Conservation (phyloP, 2,888 invertebrate genomes). For the Synanthedon tipuliformis region DNA sequence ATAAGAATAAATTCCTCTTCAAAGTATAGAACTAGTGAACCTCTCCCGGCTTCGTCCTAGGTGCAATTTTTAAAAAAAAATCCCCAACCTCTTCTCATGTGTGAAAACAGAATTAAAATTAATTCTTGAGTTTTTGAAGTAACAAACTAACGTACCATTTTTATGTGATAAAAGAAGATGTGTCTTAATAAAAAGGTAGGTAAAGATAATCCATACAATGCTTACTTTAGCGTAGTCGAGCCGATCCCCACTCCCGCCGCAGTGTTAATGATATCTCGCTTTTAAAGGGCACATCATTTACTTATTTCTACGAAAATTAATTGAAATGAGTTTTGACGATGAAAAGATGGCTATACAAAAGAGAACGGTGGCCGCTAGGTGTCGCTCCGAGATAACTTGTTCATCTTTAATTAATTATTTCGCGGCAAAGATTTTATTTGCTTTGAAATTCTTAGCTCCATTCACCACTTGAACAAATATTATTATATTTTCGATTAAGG, state of each 20-base stretch:
- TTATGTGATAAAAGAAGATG: too few relatives aligned
- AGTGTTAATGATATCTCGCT: constrained; percentile 69
- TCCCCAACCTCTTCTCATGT: too few relatives aligned
- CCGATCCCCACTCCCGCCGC: constrained; percentile 21
- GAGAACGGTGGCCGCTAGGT: constrained; percentile 60
- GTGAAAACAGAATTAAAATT: too few relatives aligned
- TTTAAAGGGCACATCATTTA: constrained; percentile 67
- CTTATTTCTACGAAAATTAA: constrained; percentile 68
- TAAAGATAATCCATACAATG: constrained; percentile 6
- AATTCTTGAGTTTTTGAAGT: too few relatives aligned
- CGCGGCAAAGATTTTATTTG: constrained; percentile 55
- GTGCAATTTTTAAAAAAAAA: too few relatives aligned
- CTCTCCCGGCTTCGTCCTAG: too few relatives aligned
- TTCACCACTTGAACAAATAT: constrained; percentile 35
- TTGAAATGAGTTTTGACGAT: constrained; percentile 69
- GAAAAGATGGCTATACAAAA: constrained; percentile 66
- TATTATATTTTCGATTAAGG: constrained; percentile 42
- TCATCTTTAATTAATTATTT: constrained; percentile 65
- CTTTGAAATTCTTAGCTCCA: constrained; percentile 45
- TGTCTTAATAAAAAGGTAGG: background rate
- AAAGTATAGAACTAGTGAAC: too few relatives aligned
- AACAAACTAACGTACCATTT: too few relatives aligned
- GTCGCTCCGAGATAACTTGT: constrained; percentile 65
- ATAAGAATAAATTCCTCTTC: too few relatives aligned
- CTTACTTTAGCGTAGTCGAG: constrained; percentile 4